A percentile compares a stretch with the other conserved stretches of the same genome.
phyloP scores from a whole-genome alignment of 1,140 invertebrate genomes.

The Kradibia gibbosae region DNA sequence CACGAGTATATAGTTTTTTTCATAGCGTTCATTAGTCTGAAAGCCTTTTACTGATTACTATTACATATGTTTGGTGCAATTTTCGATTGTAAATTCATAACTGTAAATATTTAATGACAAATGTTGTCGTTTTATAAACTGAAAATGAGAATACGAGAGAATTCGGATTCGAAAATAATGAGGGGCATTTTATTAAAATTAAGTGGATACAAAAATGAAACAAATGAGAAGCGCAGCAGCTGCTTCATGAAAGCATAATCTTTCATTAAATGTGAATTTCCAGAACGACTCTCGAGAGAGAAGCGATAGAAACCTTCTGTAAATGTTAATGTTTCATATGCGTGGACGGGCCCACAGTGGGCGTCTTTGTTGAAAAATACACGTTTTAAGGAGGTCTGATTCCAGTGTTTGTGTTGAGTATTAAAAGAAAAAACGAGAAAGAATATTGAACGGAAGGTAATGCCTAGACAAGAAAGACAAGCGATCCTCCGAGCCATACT shows the following conservation, averaged over 20 bases:
- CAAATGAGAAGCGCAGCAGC: background rate
- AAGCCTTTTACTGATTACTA: too few relatives aligned
- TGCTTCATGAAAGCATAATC: conserved; percentile 10
- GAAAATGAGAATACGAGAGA: background rate
- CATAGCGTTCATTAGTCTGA: too few relatives aligned
- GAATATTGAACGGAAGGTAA: conserved; percentile 34
- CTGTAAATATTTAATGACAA: background rate
- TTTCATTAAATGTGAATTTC: conserved; percentile 34
- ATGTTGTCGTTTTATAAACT: too few relatives aligned
- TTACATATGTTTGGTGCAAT: too few relatives aligned
- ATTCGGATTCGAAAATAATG: background rate
- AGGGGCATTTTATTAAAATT: conserved; percentile 14
- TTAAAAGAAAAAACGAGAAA: conserved; percentile 18
- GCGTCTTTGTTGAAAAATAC: conserved; percentile 37
- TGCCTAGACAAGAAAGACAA: background rate
- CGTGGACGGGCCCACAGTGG: background rate
- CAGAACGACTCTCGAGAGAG: conserved; percentile 16
- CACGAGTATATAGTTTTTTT: too few relatives aligned
- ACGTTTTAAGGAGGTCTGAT: conserved; percentile 29
- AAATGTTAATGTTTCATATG: conserved; percentile 15
- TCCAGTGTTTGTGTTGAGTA: conserved; percentile 7
- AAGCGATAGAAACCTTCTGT: background rate
- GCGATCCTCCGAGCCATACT: background rate
- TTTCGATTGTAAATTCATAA: background rate
- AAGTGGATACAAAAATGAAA: conserved; percentile 35